Conservation (phyloP, 2,797 vertebrate species). For the Diglossa cyanea region DNA sequence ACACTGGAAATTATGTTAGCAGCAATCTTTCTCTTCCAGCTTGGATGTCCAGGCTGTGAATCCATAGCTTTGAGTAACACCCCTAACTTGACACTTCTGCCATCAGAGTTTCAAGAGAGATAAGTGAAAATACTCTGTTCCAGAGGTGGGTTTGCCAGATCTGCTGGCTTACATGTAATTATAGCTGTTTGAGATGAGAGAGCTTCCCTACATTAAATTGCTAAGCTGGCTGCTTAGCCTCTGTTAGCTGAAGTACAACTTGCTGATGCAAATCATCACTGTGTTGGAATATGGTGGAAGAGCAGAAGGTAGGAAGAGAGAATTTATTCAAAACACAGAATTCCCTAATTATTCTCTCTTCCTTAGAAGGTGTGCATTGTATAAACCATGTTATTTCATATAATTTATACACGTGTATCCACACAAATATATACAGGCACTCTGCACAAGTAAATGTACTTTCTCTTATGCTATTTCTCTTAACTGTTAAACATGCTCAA, state of each 20-base stretch:
- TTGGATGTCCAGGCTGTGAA: background rate
- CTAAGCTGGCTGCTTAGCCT: background rate
- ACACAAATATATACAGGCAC: background rate
- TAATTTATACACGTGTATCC: background rate
- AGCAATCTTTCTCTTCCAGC: background rate
- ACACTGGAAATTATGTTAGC: background rate
- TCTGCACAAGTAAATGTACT: background rate
- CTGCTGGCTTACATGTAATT: background rate
- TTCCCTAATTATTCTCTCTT: background rate
- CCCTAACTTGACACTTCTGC: background rate
- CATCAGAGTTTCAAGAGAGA: background rate
- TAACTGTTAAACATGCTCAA: background rate
- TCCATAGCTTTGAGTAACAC: background rate
- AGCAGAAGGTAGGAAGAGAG: background rate
- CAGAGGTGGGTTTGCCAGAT: background rate
- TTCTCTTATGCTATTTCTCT: background rate
- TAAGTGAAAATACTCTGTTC: background rate
- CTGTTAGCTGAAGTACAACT: background rate
- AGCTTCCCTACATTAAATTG: background rate
- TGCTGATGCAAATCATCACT: background rate
- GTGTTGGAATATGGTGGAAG: background rate
- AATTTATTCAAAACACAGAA: background rate
- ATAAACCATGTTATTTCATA: background rate
- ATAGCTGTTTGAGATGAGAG: background rate
- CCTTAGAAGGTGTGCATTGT: background rate